Evolutionary conservation across 2,113 vertebrate genomes (phyloP), one percentile per base, ranked within the genome.

Genomic region (Mesitornis unicolor): DNA sequence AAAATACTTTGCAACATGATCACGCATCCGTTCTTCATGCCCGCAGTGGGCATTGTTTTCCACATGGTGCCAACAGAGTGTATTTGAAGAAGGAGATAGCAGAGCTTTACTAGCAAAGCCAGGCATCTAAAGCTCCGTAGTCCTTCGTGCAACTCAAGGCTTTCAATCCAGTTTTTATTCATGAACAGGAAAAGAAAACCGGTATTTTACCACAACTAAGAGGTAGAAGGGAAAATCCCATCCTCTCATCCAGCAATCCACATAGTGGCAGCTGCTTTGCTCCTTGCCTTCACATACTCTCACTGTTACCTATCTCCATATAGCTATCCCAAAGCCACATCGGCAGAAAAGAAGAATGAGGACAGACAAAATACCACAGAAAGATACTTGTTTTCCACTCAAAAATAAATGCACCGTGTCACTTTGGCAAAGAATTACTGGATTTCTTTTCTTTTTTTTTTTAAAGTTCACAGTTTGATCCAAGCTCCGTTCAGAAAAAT

Each of bases 371-470:
- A 17, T 45, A 92, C 1, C 57, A 60, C 17, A 51, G 20, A 26
- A 95, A 68, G 31, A 81, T 19, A 61, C 17, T 70, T 87, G 28
- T 38, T 94, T 96, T 84, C 69, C 65, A 64, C 76, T 51, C 60
- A 84, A 84, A 93, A 94, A 68, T 50, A 15, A 75, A 73, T 19
- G n/a, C 35, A 65, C 61, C 1, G 0, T 71, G 76, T 85, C 69
- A 68, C 59, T 93, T 75, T 77, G 68, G 83, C 67, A 70, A 95
- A 87, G 40, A 38, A 53, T 38, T 81, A 60, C 73, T 35, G 61
- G 71, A 76, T 43, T 61, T 47, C 74, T 76, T 50, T 63, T 54
- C 64, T 70, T 64, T 47, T 78, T 76, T 50, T 63, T 54, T 69
- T 70, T 64, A 7, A 57, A 84, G 24, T 45, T 70, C 29, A 42